These are phyloP conservation scores for Onchidella celtica DNA, from an alignment of 2,888 invertebrate species.

Conservation along the genomic window DNA sequence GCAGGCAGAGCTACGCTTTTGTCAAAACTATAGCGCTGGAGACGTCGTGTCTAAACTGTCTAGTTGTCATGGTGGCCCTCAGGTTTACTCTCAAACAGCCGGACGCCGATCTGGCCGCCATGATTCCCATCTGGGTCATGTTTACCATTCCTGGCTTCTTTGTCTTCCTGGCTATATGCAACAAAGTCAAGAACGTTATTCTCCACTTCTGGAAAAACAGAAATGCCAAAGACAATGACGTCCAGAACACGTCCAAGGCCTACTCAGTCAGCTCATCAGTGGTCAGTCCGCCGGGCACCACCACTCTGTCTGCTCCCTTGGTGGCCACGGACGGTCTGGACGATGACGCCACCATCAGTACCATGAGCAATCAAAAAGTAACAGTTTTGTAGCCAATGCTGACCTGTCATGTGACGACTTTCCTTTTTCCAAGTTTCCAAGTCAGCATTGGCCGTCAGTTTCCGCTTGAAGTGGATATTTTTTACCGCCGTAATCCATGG, in stretches of 20 bases:
- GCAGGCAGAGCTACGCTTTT: conserved; percentile 68
- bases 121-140: conserved; percentile 77
- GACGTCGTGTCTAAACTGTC: conserved; percentile 75
- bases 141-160: conserved; percentile 76
- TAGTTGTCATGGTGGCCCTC: conserved; percentile 75
- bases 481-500: too few species aligned
- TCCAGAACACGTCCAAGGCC: conserved; percentile 52
- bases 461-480: too few species aligned
- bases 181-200: conserved; percentile 35
- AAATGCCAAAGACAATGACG: conserved; percentile 37
- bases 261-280: conserved; percentile 73
- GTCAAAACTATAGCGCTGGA: conserved; percentile 76
- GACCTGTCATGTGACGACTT: too few species aligned
- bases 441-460: too few species aligned
- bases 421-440: too few species aligned
- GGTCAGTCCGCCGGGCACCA: conserved; percentile 72
- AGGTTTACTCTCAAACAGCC: conserved; percentile 75
- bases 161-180: conserved; percentile 65
- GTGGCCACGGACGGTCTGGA: conserved; percentile 71
- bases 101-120: conserved; percentile 74
- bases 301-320: conserved; percentile 72
- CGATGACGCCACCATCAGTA: conserved; percentile 67
- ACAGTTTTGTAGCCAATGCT: conserved; percentile 71
- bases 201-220: conserved; percentile 41
- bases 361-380: conserved; percentile 72